phyloP scores from a whole-genome alignment of 92 coral and sea anemone species.

The Palythoa grandis region DNA sequence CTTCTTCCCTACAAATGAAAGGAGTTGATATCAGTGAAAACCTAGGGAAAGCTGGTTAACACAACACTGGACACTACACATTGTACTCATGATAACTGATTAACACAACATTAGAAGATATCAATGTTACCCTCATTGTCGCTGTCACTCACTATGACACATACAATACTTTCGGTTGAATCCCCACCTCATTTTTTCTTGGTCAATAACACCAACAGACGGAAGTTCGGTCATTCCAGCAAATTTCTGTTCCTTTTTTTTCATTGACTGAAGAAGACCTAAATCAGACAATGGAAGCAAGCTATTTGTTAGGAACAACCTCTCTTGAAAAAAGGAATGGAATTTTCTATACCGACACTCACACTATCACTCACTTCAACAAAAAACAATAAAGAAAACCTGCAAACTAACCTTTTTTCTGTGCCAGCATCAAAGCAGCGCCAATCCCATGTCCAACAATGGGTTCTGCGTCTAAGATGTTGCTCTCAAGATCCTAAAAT shows the following conservation, averaged over 20 bases:
- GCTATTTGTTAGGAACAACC: background rate
- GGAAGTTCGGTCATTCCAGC: conserved; percentile 88
- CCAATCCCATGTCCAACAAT: conserved; percentile 94
- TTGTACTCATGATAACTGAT: too few relatives aligned
- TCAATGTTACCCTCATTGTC: too few relatives aligned
- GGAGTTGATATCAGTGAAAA: conserved; percentile 1
- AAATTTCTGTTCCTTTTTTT: conserved; percentile 56
- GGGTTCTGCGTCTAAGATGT: conserved; percentile 95
- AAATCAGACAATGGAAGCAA: background rate
- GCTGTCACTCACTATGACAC: too few relatives aligned
- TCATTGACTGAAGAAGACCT: conserved; percentile 79
- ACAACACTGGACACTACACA: too few relatives aligned
- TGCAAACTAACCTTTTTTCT: conserved; percentile 80
- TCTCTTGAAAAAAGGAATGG: background rate
- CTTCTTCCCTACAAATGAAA: conserved; percentile 32
- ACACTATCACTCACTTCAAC: background rate
- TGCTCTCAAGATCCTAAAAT: conserved; percentile 80
- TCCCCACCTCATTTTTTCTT: conserved; percentile 93
- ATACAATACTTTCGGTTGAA: too few relatives aligned
- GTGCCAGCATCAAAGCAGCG: conserved; percentile 84
- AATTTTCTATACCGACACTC: too few relatives aligned
- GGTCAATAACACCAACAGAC: conserved; percentile 93
- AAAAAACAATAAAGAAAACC: background rate
- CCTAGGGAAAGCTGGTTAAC: too few relatives aligned
- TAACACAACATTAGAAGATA: too few relatives aligned